These are phyloP conservation scores for Malurus leucopterus DNA, from an alignment of 2,797 vertebrate genomes.

Conservation along the genomic window DNA sequence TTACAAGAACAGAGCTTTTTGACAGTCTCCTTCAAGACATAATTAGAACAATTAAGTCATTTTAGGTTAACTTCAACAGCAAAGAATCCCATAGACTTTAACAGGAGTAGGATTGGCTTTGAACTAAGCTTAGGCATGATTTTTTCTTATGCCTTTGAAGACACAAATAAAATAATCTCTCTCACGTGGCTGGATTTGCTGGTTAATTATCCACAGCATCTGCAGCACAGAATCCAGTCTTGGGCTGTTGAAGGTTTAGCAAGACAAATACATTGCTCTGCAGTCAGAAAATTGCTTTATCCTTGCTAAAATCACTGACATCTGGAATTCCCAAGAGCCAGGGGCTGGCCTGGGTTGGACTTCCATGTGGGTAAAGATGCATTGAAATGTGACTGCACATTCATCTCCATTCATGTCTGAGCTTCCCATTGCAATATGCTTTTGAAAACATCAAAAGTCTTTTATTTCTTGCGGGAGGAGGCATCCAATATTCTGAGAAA, in stretches of 20 bases:
- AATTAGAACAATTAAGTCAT: conserved; percentile 42
- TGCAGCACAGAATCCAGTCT: neutral
- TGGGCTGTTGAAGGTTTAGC: neutral
- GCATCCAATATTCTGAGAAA: neutral
- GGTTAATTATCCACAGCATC: conserved; percentile 35
- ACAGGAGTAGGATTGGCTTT: neutral
- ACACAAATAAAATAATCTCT: conserved; percentile 36
- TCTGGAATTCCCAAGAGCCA: neutral
- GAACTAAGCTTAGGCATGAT: conserved; percentile 19
- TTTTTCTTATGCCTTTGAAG: conserved; percentile 26
- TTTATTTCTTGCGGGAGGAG: neutral
- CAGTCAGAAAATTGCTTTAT: neutral
- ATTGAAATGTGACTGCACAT: neutral
- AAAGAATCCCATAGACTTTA: neutral
- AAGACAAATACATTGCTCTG: neutral
- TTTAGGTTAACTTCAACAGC: conserved; percentile 10
- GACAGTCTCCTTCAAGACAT: neutral
- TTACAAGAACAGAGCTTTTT: conserved; percentile 7
- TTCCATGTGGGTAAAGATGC: neutral
- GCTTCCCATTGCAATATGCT: neutral
- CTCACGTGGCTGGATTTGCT: conserved; percentile 5
- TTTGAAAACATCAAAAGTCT: neutral
- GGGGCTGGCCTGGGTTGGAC: neutral
- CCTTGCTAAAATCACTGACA: neutral
- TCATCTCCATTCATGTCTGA: neutral